Percentiles rank a stretch among this genome's conserved stretches.
phyloP scores from a whole-genome alignment of 1,140 invertebrate genomes.

The Lysiphlebus fabarum region DNA sequence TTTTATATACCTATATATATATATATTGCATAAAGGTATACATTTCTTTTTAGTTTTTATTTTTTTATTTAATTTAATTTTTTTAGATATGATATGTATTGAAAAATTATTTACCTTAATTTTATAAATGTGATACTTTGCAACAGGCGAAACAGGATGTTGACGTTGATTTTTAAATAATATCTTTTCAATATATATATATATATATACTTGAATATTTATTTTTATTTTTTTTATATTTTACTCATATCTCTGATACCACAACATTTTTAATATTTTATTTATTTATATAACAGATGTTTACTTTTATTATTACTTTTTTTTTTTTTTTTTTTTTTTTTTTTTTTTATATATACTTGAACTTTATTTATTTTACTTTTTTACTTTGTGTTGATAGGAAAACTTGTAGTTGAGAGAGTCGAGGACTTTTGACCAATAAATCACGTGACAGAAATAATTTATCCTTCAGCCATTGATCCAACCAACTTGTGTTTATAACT shows the following conservation, averaged over 20 bases:
- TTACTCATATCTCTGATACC: neutral
- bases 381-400: neutral
- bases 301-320: neutral
- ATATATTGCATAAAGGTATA: too few relatives aligned
- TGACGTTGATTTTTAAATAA: slow-evolving; percentile 39
- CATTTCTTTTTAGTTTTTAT: too few relatives aligned
- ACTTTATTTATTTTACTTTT: neutral
- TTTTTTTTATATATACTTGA: neutral
- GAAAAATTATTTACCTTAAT: slow-evolving; percentile 37
- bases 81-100: too few relatives aligned
- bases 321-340: neutral
- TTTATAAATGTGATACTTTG: slow-evolving; percentile 42
- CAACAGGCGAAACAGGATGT: slow-evolving; percentile 42
- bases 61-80: too few relatives aligned
- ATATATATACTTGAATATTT: neutral
- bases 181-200: too few relatives aligned
- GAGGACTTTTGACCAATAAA: neutral
- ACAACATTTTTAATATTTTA: neutral
- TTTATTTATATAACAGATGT: too few relatives aligned
- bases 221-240: slow-evolving; percentile 1
- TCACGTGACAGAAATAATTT: neutral
- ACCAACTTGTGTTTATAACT: too few relatives aligned
- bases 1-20: neutral
- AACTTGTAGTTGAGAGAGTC: neutral
- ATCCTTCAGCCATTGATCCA: too few relatives aligned